Evolutionary conservation across 2,888 invertebrate genomes (phyloP).

Genomic region (Odontothrips loti): DNA sequence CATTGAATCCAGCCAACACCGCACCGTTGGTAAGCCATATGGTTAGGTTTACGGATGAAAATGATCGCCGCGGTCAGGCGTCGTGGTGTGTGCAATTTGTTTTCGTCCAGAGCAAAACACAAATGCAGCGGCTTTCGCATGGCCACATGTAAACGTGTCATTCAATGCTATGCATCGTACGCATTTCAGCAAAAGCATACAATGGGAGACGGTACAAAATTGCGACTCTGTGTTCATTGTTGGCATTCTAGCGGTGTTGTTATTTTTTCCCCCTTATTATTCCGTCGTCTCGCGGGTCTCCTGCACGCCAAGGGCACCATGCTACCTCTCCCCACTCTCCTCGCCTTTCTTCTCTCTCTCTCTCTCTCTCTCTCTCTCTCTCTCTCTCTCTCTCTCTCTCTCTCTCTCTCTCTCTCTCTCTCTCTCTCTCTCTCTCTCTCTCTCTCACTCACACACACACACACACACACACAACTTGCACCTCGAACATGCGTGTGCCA

Average conservation of each 20-base stretch:
- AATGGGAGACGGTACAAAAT: neutral
- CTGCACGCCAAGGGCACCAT: neutral
- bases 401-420: neutral
- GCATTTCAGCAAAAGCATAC: neutral
- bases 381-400: neutral
- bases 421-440: neutral
- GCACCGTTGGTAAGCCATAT: no score
- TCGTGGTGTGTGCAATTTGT: no score
- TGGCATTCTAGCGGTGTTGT: neutral
- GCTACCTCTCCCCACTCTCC: neutral
- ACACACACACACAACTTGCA: conserved; percentile 32
- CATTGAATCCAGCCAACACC: no score
- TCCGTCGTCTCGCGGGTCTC: neutral
- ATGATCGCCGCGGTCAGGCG: no score
- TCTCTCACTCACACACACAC: conserved; percentile 30
- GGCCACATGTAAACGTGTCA: no score
- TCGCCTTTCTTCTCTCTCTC: neutral
- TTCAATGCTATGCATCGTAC: no score
- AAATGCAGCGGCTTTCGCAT: no score
- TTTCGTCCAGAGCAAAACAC: no score
- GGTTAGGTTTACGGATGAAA: no score
- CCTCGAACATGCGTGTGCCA: conserved; percentile 27
- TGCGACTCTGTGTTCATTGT: neutral
- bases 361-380: conserved; percentile 10
- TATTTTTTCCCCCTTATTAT: neutral